Conservation (phyloP, 2,797 vertebrate species). For the Mormyrops attenuatus region DNA sequence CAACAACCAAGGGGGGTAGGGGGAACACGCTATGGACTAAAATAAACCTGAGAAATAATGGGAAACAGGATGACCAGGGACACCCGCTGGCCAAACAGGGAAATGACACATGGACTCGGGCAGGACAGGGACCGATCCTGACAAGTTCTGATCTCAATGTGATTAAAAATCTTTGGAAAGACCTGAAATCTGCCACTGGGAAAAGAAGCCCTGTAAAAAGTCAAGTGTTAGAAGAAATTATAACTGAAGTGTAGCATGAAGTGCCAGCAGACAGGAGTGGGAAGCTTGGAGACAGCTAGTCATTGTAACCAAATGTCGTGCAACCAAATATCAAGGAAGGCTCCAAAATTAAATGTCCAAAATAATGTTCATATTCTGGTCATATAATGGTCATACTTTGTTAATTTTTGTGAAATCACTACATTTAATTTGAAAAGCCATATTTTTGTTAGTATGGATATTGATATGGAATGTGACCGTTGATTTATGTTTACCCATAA, state of each 20-base stretch:
- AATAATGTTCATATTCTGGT: not conserved
- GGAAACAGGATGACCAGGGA: not conserved
- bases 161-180: not conserved
- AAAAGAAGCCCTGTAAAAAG: not conserved
- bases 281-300: not conserved
- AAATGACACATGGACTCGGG: not conserved
- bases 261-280: not conserved
- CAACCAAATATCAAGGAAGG: not conserved
- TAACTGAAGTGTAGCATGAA: not conserved
- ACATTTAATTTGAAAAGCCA: not conserved
- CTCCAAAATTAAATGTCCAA: not conserved
- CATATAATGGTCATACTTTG: no score
- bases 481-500: not conserved
- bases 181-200: not conserved
- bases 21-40: not conserved
- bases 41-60: not conserved
- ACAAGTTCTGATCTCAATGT: not conserved
- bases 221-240: not conserved
- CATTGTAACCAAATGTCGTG: not conserved
- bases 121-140: not conserved
- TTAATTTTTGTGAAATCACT: not conserved
- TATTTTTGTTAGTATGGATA: not conserved
- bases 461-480: no score
- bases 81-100: not conserved
- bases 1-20: not conserved